Percentiles rank a stretch among this genome's conserved stretches.
phyloP scores from a whole-genome alignment of 2,113 vertebrate genomes.

The Agelaius tricolor region DNA sequence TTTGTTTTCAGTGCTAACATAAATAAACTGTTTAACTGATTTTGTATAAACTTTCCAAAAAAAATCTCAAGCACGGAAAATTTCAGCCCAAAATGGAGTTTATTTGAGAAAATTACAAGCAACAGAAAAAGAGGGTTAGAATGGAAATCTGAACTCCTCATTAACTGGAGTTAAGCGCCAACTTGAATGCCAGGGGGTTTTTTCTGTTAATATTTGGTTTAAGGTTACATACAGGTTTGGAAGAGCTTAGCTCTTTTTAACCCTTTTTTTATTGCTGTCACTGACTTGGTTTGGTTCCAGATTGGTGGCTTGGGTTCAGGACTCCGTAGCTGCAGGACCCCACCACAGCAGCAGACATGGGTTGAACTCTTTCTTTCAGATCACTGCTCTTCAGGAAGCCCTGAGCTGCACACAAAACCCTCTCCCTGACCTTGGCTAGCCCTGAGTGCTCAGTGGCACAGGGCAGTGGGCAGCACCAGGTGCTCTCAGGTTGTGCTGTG shows the following conservation, averaged over 20 bases:
- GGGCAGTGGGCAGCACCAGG: not conserved
- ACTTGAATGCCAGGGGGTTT: constrained; percentile 65
- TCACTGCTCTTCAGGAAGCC: not conserved
- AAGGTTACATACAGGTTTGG: constrained; percentile 76
- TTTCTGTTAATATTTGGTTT: constrained; percentile 76
- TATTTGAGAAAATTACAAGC: constrained; percentile 70
- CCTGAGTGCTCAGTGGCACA: not conserved
- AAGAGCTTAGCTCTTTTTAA: constrained; percentile 63
- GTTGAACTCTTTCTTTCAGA: not conserved
- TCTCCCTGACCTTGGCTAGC: not conserved
- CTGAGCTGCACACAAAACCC: not conserved
- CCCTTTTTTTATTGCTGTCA: constrained; percentile 66
- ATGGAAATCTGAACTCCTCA: constrained; percentile 65
- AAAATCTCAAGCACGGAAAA: constrained; percentile 61
- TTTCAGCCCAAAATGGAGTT: constrained; percentile 59
- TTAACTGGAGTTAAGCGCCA: constrained; percentile 61
- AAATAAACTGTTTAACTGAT: constrained; percentile 64
- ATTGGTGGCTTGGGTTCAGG: constrained; percentile 47
- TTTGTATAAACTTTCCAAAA: constrained; percentile 58
- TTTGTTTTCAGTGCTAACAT: constrained; percentile 55
- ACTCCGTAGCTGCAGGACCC: not conserved
- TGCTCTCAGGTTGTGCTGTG: not conserved
- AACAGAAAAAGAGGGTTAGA: constrained; percentile 64
- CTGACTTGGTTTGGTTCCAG: constrained; percentile 66
- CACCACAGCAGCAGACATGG: not conserved